A percentile compares a stretch with the other conserved stretches of the same genome.
Evolutionary conservation across 2,113 vertebrate genomes (phyloP).

Genomic region (Choloepus hoffmanni): DNA sequence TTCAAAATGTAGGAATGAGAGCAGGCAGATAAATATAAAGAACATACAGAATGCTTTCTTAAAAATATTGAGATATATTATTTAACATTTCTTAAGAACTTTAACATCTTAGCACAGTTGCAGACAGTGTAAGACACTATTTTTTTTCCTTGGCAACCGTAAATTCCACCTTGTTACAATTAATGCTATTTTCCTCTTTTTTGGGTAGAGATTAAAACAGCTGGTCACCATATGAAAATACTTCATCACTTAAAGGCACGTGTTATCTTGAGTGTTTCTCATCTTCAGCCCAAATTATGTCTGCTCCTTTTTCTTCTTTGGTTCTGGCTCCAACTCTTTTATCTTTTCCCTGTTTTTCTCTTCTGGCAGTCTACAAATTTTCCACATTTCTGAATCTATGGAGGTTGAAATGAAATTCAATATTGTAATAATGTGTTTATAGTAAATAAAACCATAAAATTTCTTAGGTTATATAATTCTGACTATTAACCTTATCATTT

Average conservation of each 20-base stretch:
- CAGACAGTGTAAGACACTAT: neutral
- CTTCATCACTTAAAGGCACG: conserved; percentile 67
- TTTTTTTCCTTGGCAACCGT: neutral
- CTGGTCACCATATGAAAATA: conserved; percentile 63
- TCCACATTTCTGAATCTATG: conserved; percentile 51
- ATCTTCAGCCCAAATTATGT: conserved; percentile 53
- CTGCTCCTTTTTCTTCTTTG: conserved; percentile 56
- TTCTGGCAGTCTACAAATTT: conserved; percentile 41
- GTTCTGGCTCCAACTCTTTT: conserved; percentile 51
- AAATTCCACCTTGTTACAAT: conserved; percentile 49
- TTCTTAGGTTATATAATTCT: neutral
- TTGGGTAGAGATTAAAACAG: conserved; percentile 63
- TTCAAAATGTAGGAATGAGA: neutral
- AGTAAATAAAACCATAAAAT: conserved; percentile 8
- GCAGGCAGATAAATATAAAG: neutral
- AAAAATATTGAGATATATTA: neutral
- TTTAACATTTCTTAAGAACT: neutral
- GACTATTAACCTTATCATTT: conserved; percentile 5
- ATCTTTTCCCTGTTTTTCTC: conserved; percentile 59
- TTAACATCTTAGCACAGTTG: neutral
- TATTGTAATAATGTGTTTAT: conserved; percentile 9
- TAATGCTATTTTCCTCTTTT: conserved; percentile 49
- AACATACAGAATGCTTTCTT: neutral
- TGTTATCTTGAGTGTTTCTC: conserved; percentile 63
- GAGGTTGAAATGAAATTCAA: conserved; percentile 39